phyloP scores from a whole-genome alignment of 2,113 vertebrate genomes.

The Sisor rabdophorus region DNA sequence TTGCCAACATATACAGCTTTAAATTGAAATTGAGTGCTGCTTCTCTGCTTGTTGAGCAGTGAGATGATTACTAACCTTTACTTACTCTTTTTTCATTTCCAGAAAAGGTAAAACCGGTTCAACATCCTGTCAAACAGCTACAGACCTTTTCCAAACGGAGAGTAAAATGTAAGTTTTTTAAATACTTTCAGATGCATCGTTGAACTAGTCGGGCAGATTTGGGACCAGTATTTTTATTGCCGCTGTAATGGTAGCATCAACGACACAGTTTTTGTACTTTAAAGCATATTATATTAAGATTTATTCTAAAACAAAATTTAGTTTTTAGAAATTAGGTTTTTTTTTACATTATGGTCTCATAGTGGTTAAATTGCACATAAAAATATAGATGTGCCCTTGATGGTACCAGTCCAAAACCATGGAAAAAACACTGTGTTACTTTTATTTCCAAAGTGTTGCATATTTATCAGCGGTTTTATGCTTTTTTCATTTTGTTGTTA shows the following conservation, averaged over 20 bases:
- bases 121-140: neutral
- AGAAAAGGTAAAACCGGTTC: conserved; percentile 16
- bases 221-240: neutral
- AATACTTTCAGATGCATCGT: neutral
- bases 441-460: neutral
- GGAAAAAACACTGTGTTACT: neutral
- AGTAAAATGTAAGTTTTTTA: conserved; percentile 36
- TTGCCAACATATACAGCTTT: neutral
- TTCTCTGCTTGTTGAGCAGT: neutral
- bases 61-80: neutral
- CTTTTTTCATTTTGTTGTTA: neutral
- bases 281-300: too few relatives aligned
- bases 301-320: too few relatives aligned
- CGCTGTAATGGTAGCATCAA: neutral
- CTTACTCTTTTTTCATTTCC: neutral
- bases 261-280: neutral
- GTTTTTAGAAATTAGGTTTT: too few relatives aligned
- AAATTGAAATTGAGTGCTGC: neutral
- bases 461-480: neutral
- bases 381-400: neutral
- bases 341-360: too few relatives aligned
- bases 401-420: neutral
- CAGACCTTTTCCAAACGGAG: neutral
- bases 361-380: too few relatives aligned
- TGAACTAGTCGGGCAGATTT: neutral